Conservation (phyloP, 2,113 vertebrate species). For the Oryzias celebensis region DNA sequence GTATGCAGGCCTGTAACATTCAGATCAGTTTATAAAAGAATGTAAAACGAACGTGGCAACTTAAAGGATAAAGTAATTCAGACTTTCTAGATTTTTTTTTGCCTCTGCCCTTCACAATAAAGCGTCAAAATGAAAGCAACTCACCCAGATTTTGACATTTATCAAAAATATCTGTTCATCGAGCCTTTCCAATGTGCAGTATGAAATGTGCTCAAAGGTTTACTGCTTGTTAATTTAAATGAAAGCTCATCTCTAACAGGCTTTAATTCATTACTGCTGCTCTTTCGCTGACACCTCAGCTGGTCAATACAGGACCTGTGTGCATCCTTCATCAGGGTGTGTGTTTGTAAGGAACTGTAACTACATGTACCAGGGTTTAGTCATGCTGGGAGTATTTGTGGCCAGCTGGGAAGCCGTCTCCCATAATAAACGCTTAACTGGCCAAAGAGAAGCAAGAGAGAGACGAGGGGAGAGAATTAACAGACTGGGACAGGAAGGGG, state of each 20-base stretch:
- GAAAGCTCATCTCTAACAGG: neutral
- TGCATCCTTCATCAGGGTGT: neutral
- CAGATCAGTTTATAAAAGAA: no score
- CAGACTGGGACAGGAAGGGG: conserved; percentile 8
- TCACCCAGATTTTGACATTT: no score
- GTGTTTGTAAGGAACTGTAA: conserved; percentile 32
- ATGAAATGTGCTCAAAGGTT: neutral
- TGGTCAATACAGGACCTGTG: conserved; percentile 13
- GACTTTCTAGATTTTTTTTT: no score
- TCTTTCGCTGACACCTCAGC: conserved; percentile 5
- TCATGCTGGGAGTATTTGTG: conserved; percentile 55
- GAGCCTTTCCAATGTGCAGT: no score
- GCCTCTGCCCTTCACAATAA: no score
- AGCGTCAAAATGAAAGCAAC: no score
- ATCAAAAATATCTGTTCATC: no score
- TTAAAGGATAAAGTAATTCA: no score
- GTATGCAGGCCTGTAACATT: no score
- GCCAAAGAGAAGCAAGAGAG: conserved; percentile 16
- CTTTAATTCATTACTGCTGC: neutral
- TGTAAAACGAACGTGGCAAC: no score
- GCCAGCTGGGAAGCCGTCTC: conserved; percentile 29
- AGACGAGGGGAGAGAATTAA: conserved; percentile 21
- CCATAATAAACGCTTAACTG: conserved; percentile 39
- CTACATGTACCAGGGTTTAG: conserved; percentile 57
- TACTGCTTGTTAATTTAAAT: neutral